These are phyloP conservation scores for Sphinx pinastri DNA, from an alignment of 2,888 invertebrate species.

Conservation along the genomic window DNA sequence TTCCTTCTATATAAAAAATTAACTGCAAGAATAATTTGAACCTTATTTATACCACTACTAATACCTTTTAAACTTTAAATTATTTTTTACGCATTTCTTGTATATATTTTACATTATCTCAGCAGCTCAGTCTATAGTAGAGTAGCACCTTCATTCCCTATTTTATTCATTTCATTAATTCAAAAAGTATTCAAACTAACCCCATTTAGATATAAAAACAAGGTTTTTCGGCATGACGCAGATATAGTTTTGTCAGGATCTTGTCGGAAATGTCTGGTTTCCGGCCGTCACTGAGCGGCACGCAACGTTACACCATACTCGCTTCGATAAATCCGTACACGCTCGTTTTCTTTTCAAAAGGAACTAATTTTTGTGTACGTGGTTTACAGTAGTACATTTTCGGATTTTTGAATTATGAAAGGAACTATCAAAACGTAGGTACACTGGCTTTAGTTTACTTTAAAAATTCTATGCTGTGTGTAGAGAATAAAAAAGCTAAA, in stretches of 20 bases:
- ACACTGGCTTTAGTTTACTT: no score
- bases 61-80: no score
- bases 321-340: slow-evolving; percentile 3
- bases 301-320: slow-evolving; percentile 35
- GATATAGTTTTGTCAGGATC: slow-evolving; percentile 31
- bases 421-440: no score
- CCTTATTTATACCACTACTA: no score
- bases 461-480: no score
- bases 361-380: slow-evolving; percentile 18
- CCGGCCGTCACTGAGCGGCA: slow-evolving; percentile 42
- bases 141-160: neutral
- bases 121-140: no score
- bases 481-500: no score
- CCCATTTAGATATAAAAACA: neutral
- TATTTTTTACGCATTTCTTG: no score
- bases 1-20: no score
- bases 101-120: no score
- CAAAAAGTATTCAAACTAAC: neutral
- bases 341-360: slow-evolving; percentile 11
- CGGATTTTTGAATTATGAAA: neutral
- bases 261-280: slow-evolving; percentile 50
- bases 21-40: no score
- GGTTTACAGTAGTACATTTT: neutral
- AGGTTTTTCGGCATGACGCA: slow-evolving; percentile 21
- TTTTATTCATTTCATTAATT: neutral